These are phyloP conservation scores for Tenthredo distinguenda DNA, from an alignment of 2,888 invertebrate species.

Conservation along the genomic window DNA sequence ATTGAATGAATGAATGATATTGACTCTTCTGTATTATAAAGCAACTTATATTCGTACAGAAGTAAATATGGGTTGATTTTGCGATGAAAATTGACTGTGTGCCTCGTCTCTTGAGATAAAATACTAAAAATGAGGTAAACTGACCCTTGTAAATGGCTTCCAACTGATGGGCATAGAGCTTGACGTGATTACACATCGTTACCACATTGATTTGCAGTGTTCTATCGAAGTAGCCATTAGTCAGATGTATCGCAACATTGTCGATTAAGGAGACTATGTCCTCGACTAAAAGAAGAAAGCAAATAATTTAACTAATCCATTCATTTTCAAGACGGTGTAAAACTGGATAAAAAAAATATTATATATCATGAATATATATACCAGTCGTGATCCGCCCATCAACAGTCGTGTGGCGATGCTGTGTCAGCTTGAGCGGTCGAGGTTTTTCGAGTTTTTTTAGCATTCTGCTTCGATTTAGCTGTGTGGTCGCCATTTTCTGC, in stretches of 20 bases:
- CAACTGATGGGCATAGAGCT: conserved; percentile 87
- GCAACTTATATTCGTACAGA: not conserved
- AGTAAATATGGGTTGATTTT: not conserved
- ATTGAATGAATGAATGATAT: not conserved
- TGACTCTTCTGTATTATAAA: not conserved
- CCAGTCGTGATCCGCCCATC: conserved; percentile 76
- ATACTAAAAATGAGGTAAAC: not conserved
- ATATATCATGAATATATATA: conserved; percentile 56
- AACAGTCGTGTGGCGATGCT: conserved; percentile 72
- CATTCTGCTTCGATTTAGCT: conserved; percentile 78
- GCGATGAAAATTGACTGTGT: not conserved
- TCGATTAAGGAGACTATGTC: conserved; percentile 91
- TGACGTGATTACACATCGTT: conserved; percentile 89
- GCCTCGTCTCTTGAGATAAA: not conserved
- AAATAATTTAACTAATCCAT: conserved; percentile 34
- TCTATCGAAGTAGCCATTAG: conserved; percentile 87
- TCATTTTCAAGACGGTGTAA: not conserved
- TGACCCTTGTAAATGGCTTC: conserved; percentile 88
- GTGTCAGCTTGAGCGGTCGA: conserved; percentile 83
- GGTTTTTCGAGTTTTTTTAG: conserved; percentile 88
- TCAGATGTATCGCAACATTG: conserved; percentile 88
- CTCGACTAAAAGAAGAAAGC: conserved; percentile 78
- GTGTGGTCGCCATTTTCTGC: conserved; percentile 71
- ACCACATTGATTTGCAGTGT: conserved; percentile 87
- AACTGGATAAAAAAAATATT: not conserved